Evolutionary conservation across 1,140 invertebrate genomes (phyloP).

Genomic region (Nasonia longicornis): DNA sequence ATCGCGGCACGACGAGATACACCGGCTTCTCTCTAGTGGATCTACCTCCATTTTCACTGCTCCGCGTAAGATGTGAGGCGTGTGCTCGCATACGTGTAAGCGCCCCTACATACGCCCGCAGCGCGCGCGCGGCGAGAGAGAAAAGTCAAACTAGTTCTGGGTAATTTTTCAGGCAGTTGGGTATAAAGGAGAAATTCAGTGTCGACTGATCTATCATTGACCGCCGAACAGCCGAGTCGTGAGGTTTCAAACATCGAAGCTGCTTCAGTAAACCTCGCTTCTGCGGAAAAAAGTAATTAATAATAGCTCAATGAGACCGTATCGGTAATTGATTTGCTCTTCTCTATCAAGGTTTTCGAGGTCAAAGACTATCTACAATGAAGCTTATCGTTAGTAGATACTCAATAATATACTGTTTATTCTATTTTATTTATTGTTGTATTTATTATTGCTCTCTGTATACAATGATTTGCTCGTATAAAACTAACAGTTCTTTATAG

Average conservation of each 20-base stretch:
- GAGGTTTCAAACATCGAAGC: constrained; percentile 49
- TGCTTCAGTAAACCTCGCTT: background rate
- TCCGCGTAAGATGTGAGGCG: background rate
- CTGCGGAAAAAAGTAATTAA: background rate
- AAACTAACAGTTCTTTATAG: background rate
- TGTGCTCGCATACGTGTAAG: background rate
- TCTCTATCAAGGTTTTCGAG: background rate
- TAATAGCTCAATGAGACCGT: constrained; percentile 22
- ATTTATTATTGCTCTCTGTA: too few species aligned
- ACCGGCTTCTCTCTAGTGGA: constrained; percentile 50
- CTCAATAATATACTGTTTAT: background rate
- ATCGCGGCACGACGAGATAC: constrained; percentile 45
- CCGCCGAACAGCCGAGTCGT: constrained; percentile 51
- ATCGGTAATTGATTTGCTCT: background rate
- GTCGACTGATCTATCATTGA: constrained; percentile 63
- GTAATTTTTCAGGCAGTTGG: constrained; percentile 59
- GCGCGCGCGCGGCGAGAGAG: constrained; percentile 46
- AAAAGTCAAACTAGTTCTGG: constrained; percentile 68
- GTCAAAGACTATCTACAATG: constrained; percentile 19
- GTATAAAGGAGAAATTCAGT: constrained; percentile 70
- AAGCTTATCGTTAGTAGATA: constrained; percentile 40
- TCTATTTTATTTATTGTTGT: background rate
- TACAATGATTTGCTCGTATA: too few species aligned
- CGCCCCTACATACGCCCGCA: background rate
- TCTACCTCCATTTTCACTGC: constrained; percentile 56